Evolutionary conservation across 2,888 invertebrate species (phyloP), one percentile per base, ranked within the genome.

Genomic region (Oasisia sp.): DNA sequence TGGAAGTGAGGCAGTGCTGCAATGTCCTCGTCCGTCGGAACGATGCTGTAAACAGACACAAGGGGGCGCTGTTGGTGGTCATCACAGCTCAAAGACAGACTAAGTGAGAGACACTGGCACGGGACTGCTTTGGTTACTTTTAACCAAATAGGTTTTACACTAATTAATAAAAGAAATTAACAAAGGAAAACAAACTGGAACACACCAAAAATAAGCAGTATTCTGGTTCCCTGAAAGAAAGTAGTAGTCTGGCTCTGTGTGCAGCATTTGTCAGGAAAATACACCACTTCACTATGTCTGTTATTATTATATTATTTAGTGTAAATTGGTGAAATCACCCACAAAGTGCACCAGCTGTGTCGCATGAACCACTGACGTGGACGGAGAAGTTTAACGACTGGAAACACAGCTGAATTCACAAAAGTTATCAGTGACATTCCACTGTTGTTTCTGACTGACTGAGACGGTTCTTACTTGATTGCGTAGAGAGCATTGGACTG

Each of bases 401-500:
- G 27, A 74, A 74, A 74, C 74, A 74, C n/a, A 2, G 74, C 27
- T 74, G 7, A 74, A 74, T 19, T 19, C 3, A 74, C 74, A 74
- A 74, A 1, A 4, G 27, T 19, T 7, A 19, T 7, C 7, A 2
- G 7, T 74, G 27, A 7, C 7, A 19, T 7, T 74, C 56, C 11
- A 56, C 56, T 74, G n/a, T 74, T n/a, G n/a, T 74, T 14, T 74
- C 74, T 56, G 11, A 11, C 56, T 5, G 56, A 19, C 56, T 2
- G 56, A 1, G 56, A 56, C 11, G 9, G 2, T 11, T 11, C 93
- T 93, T 93, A 95, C 96, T 95, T 95, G 97, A 96, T 95, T 91
- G 97, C 98, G 95, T 99, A 99, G 7, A 99, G 97, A 91, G 98
- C 98, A 95, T 99, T 98, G 32, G 97, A 98, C 93, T 98, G 98